phyloP scores from a whole-genome alignment of 2,113 vertebrate species.

The Elephas maximus region DNA sequence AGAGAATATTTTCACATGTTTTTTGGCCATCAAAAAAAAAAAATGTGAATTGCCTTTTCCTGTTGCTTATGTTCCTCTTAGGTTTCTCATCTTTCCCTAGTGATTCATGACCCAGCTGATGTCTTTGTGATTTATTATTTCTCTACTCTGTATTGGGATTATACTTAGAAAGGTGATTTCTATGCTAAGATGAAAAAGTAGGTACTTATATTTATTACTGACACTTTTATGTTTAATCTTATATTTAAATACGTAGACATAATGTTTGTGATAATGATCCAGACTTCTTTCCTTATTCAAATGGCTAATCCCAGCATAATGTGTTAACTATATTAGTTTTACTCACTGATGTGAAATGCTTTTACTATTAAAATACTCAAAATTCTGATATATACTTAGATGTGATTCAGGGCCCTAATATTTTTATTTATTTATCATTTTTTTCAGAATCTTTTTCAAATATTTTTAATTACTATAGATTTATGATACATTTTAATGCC shows the following conservation, averaged over 20 bases:
- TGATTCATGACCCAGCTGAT: background rate
- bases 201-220: background rate
- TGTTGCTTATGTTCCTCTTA: background rate
- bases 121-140: constrained; percentile 15
- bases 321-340: constrained; percentile 50
- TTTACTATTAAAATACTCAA: constrained; percentile 23
- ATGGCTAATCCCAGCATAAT: background rate
- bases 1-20: background rate
- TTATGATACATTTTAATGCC: background rate
- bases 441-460: background rate
- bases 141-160: background rate
- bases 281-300: constrained; percentile 14
- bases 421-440: constrained; percentile 4
- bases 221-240: background rate
- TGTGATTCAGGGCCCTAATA: background rate
- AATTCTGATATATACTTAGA: background rate
- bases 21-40: background rate
- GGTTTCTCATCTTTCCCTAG: background rate
- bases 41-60: background rate
- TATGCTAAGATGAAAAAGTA: constrained; percentile 41
- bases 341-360: background rate
- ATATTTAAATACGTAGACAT: background rate
- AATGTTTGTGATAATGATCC: constrained; percentile 40
- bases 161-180: background rate
- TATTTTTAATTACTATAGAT: constrained; percentile 2